Base-by-base conservation (phyloP, 2,888 invertebrate genomes). In the Notocelia uddmanniana region DNA sequence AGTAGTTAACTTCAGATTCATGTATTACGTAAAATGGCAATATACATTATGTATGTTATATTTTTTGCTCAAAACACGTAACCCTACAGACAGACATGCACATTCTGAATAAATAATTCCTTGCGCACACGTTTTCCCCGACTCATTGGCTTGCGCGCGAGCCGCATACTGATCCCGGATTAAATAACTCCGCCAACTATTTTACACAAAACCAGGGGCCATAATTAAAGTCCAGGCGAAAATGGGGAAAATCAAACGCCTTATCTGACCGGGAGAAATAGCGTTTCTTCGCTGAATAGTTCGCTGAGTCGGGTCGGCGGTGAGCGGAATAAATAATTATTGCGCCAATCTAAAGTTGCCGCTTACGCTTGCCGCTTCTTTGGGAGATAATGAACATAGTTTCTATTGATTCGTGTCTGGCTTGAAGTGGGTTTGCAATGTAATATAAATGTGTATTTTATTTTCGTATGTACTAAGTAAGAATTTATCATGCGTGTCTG, bases 281-380 rank as follows among this genome's bases (percentile, higher is more conserved):
- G 91, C 90, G 89, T 92, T 93, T 91, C 92, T 90, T 89, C 88
- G 82, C 81, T 93, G 91, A 93, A 93, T 92, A 91, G 93, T 92
- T 89, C 76, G 80, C 81, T 80, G 85, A 89, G 83, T 89, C 88
- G 86, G 85, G 82, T 81, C 82, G 89, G 85, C 89, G 91, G 92
- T 92, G 93, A 93, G 91, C 90, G 89, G 93, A 93, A 93, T 93
- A 92, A 93, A 92, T 93, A 93, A 93, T 93, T 92, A 91, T 90
- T 88, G 89, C 86, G 85, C 86, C 89, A 88, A 92, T 91, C 88
- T 89, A 86, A 90, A 91, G 89, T 91, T 90, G 85, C 84, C 80
- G 85, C 80, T 84, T 82, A 84, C 80, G 85, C 80, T 84, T 82
- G 84, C 83, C 82, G 72, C 59, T 74, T 75, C 80, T 79, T 80